Evolutionary conservation across 2,113 vertebrate genomes (phyloP).

Genomic region (Echinops telfairi): DNA sequence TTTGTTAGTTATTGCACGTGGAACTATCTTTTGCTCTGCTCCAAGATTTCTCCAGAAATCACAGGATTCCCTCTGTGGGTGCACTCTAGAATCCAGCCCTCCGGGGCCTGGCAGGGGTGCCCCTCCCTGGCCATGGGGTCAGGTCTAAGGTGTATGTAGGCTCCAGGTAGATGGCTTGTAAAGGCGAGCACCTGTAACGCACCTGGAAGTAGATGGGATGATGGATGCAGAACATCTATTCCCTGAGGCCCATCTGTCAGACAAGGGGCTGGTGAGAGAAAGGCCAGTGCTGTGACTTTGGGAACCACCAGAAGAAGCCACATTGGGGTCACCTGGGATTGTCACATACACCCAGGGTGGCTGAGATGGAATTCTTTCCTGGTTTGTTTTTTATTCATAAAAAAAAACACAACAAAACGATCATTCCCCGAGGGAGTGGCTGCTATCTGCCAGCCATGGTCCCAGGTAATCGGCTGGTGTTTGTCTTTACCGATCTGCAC

Average conservation of each 20-base stretch:
- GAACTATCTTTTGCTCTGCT: not conserved
- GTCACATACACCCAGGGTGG: not conserved
- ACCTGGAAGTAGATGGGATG: not conserved
- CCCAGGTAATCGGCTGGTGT: not conserved
- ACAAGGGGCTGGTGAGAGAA: slow-evolving; percentile 1
- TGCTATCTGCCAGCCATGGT: not conserved
- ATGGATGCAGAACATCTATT: slow-evolving; percentile 1
- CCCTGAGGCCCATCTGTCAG: not conserved
- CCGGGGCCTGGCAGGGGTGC: not conserved
- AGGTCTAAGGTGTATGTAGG: not conserved
- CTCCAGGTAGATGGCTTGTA: not conserved
- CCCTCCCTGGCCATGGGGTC: not conserved
- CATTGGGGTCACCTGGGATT: not conserved
- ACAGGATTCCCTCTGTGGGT: not conserved
- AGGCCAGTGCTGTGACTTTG: not conserved
- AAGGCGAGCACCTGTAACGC: not conserved
- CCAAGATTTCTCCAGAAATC: slow-evolving; percentile 12
- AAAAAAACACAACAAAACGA: not conserved
- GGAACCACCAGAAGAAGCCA: not conserved
- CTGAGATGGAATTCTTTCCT: not conserved
- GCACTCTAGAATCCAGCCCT: not conserved
- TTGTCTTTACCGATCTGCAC: not conserved
- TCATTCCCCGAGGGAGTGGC: not conserved
- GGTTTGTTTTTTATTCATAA: not conserved
- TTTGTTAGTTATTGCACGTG: not conserved